phyloP scores from a whole-genome alignment of 2,888 invertebrate species.

The Chloromyia formosa region DNA sequence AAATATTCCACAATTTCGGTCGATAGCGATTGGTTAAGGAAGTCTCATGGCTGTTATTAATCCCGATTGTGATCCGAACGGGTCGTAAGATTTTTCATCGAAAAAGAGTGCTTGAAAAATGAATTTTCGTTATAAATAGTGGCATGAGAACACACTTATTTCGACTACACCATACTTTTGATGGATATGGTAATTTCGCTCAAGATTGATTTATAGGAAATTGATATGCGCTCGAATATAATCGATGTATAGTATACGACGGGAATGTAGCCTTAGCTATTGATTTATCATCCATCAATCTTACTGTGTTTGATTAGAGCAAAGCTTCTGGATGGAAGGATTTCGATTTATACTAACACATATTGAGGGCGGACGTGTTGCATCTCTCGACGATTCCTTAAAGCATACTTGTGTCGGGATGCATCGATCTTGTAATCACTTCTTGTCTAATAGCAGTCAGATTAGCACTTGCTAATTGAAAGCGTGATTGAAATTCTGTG shows the following conservation, averaged over 20 bases:
- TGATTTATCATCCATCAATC: slow-evolving; percentile 26
- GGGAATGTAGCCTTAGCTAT: neutral
- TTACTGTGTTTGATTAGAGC: slow-evolving; percentile 3
- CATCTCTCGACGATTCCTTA: too few relatives aligned
- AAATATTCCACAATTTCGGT: too few relatives aligned
- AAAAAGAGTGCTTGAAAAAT: too few relatives aligned
- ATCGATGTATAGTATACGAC: neutral
- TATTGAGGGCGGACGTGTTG: neutral
- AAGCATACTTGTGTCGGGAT: too few relatives aligned
- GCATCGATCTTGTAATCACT: too few relatives aligned
- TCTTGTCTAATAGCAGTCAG: neutral
- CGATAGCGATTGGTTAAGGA: too few relatives aligned
- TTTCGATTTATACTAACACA: neutral
- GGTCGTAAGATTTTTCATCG: too few relatives aligned
- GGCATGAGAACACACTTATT: too few relatives aligned
- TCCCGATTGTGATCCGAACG: too few relatives aligned
- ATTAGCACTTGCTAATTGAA: slow-evolving; percentile 25
- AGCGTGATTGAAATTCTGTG: slow-evolving; percentile 21
- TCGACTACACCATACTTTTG: neutral
- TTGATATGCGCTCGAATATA: slow-evolving; percentile 4
- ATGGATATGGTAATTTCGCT: slow-evolving; percentile 35
- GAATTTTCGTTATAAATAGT: too few relatives aligned
- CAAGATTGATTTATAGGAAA: slow-evolving; percentile 24
- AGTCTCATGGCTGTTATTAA: too few relatives aligned
- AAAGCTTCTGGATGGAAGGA: neutral